Evolutionary conservation across 2,888 invertebrate species (phyloP).

Genomic region (Netelia melanura): DNA sequence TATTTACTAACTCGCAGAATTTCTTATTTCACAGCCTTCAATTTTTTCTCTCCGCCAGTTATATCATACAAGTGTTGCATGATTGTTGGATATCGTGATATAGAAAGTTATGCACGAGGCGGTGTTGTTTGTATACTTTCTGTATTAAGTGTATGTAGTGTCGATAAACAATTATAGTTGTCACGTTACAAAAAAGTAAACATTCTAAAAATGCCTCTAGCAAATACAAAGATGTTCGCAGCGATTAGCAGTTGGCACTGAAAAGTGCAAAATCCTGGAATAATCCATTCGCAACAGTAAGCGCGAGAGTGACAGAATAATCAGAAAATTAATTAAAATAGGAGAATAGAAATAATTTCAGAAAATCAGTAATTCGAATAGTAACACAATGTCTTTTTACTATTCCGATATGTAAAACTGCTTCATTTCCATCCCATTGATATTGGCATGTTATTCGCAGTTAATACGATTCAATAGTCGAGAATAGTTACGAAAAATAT

Average conservation of each 20-base stretch:
- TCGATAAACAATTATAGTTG: background rate
- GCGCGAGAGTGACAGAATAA: background rate
- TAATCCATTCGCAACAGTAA: background rate
- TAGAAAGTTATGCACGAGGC: background rate
- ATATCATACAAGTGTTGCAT: constrained; percentile 78
- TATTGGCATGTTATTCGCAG: too few relatives aligned
- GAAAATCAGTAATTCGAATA: background rate
- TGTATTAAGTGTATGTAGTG: background rate
- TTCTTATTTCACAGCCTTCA: background rate
- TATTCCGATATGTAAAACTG: too few relatives aligned
- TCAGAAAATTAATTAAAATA: background rate
- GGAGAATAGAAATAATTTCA: background rate
- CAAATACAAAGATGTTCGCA: constrained; percentile 9
- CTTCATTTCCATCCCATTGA: too few relatives aligned
- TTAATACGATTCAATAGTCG: too few relatives aligned
- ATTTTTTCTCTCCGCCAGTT: constrained; percentile 23
- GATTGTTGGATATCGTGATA: constrained; percentile 72
- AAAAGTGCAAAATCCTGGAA: background rate
- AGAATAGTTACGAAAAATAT: too few relatives aligned
- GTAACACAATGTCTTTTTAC: background rate
- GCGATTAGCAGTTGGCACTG: background rate
- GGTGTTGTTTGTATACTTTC: background rate
- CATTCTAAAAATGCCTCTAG: background rate
- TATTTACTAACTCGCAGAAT: background rate
- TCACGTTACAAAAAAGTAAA: background rate